Evolutionary conservation across 2,888 invertebrate genomes (phyloP).

Genomic region (Eustalomyia histrio): DNA sequence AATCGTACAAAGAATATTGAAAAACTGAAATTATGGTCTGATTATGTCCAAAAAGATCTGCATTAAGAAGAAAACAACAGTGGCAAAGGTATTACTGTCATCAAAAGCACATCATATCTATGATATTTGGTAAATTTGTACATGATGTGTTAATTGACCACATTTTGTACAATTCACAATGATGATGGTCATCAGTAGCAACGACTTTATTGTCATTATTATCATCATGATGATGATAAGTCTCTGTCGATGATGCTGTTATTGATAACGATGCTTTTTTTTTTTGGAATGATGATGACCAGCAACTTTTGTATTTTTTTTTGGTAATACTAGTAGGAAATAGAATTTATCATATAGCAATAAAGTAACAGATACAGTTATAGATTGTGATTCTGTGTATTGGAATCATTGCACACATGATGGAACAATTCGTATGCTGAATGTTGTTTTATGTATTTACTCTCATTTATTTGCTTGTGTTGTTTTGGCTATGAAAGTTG

Average conservation of each 20-base stretch:
- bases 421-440: constrained; percentile 53
- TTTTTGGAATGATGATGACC: constrained; percentile 45
- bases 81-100: constrained; percentile 41
- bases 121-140: constrained; percentile 62
- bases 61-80: neutral
- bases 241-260: constrained; percentile 29
- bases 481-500: constrained; percentile 24
- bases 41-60: constrained; percentile 1
- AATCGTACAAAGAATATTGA: constrained; percentile 50
- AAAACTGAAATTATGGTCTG: constrained; percentile 37
- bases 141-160: constrained; percentile 77
- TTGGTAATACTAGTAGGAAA: too few relatives aligned
- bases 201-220: constrained; percentile 24
- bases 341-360: neutral
- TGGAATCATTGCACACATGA: constrained; percentile 46
- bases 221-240: constrained; percentile 29
- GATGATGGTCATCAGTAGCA: constrained; percentile 37
- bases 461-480: constrained; percentile 55
- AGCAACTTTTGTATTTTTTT: constrained; percentile 27
- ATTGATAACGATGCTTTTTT: constrained; percentile 39
- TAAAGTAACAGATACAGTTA: constrained; percentile 52
- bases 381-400: constrained; percentile 45
- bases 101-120: constrained; percentile 41
- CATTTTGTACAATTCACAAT: constrained; percentile 69
- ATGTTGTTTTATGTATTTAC: constrained; percentile 48